These are phyloP conservation scores for Thinocorus orbignyianus DNA, from an alignment of 2,113 vertebrate species.

Conservation along the genomic window DNA sequence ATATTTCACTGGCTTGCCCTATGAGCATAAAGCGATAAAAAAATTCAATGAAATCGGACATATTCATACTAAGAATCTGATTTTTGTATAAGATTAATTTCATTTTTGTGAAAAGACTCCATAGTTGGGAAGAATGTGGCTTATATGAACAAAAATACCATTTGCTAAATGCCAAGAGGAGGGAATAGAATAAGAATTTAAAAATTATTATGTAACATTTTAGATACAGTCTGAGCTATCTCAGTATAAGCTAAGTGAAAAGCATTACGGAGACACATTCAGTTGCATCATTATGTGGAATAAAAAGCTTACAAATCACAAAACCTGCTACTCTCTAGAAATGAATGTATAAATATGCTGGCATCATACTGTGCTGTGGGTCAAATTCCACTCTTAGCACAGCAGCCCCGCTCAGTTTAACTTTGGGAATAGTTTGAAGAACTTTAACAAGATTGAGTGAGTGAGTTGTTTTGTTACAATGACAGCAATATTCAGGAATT, in stretches of 20 bases:
- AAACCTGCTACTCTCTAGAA: background rate
- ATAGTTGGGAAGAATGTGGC: background rate
- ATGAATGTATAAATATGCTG: background rate
- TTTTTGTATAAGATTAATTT: conserved; percentile 39
- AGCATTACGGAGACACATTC: background rate
- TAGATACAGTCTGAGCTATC: background rate
- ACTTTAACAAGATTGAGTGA: background rate
- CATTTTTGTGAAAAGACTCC: conserved; percentile 32
- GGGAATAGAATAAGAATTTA: background rate
- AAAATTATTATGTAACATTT: background rate
- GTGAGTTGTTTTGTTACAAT: background rate
- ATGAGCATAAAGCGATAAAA: background rate
- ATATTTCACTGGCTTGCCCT: conserved; percentile 27
- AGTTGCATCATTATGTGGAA: background rate
- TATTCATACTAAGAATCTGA: conserved; percentile 19
- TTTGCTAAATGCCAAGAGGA: background rate
- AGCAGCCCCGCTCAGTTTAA: background rate
- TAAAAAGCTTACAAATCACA: background rate
- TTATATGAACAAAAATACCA: background rate
- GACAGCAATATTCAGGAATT: background rate
- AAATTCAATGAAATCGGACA: conserved; percentile 12
- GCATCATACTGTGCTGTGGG: background rate
- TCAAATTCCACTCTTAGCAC: background rate
- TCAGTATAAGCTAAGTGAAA: background rate
- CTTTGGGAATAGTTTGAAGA: background rate